Evolutionary conservation across 2,797 vertebrate species (phyloP).

Genomic region (Apodemus agrarius): DNA sequence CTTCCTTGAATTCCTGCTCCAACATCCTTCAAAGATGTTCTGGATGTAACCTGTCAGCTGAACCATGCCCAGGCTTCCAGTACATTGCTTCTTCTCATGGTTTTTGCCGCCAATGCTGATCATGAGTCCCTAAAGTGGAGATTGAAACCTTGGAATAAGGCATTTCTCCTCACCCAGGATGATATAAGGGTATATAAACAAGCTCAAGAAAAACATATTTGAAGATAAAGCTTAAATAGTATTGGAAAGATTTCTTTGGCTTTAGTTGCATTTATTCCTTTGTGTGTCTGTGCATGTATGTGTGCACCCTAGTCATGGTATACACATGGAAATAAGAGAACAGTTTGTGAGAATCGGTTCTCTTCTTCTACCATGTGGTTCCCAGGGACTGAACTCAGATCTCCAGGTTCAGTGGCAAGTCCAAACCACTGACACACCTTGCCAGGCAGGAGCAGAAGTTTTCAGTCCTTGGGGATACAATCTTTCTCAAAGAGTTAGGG

Average conservation of each 20-base stretch:
- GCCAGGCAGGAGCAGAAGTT: background rate
- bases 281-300: background rate
- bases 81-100: background rate
- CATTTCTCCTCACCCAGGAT: background rate
- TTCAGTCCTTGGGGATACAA: background rate
- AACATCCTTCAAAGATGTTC: background rate
- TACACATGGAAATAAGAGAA: background rate
- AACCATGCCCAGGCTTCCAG: background rate
- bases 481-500: conserved; percentile 14
- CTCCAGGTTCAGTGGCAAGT: background rate
- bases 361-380: background rate
- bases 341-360: too few species aligned
- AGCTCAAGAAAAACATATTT: background rate
- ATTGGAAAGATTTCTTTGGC: background rate
- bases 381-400: background rate
- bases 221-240: background rate
- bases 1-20: background rate
- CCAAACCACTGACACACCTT: background rate
- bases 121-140: background rate
- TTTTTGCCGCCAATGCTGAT: background rate
- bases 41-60: background rate
- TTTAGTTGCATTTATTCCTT: background rate
- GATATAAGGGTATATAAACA: background rate
- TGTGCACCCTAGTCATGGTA: background rate
- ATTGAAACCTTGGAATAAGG: background rate